Evolutionary conservation across 2,797 vertebrate genomes (phyloP), one percentile per base, ranked within the genome.

Genomic region (Poeciliopsis paucimaculata): DNA sequence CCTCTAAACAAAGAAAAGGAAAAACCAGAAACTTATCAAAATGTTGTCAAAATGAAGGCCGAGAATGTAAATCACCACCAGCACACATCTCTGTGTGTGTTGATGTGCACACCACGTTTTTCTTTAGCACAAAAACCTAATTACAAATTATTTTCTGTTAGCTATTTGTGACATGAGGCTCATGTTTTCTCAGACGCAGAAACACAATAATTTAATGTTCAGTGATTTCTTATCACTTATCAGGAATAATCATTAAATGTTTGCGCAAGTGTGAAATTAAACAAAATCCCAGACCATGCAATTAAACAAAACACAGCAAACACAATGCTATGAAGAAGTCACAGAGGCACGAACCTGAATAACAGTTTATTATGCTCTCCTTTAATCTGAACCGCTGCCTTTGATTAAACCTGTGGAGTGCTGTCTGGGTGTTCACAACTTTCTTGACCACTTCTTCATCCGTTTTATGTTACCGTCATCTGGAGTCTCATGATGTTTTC

Each of bases 251-350:
- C 94, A 90, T 81, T 89, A 82, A 87, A 82, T 89, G 92, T 93
- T 94, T 93, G 93, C 81, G 88, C 92, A 86, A 94, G 91, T 94
- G 93, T 94, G 92, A 95, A 96, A 95, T 93, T 94, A 91, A 93
- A 95, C 91, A 86, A 91, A 93, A 91, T 93, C 89, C 85, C 85
- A 86, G 86, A 91, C 91, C 90, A 90, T 91, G 89, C 92, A 95
- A 95, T 94, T 93, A 94, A 89, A 92, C 93, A 89, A 90, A 90
- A 91, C 88, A 91, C 78, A 82, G 86, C 64, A 79, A 86, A 90
- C 85, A 92, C 91, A 94, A 91, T 85, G 88, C 88, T 80, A 89
- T 39, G 4, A 72, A 81, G 81, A 79, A 84, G 86, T 82, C 89
- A 90, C 75, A 87, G 79, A 80, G 90, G 89, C 81, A 66, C 87